Evolutionary conservation across 2,888 invertebrate species (phyloP).

Genomic region (Rhingia campestris): DNA sequence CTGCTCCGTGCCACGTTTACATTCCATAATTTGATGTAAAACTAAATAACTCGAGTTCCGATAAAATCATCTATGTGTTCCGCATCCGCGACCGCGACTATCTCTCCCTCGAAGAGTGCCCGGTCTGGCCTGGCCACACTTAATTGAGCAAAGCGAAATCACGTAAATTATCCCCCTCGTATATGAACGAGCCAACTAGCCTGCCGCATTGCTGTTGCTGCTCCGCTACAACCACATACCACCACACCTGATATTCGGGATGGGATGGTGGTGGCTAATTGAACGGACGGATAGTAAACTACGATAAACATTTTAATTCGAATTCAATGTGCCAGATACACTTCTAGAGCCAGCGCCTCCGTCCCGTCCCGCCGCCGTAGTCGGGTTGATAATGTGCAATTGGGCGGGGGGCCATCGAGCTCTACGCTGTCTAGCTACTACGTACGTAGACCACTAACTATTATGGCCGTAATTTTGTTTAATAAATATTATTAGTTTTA

Average conservation of each 20-base stretch:
- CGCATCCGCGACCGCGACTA: background rate
- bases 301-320: constrained; percentile 74
- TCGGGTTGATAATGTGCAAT: constrained; percentile 12
- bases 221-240: constrained; percentile 55
- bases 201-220: constrained; percentile 28
- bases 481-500: constrained; percentile 75
- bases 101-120: background rate
- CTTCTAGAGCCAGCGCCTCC: constrained; percentile 27
- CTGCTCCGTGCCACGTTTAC: constrained; percentile 68
- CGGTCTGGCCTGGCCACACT: constrained; percentile 44
- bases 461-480: constrained; percentile 72
- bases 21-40: constrained; percentile 73
- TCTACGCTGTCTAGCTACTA: constrained; percentile 1
- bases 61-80: constrained; percentile 65
- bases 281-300: constrained; percentile 73
- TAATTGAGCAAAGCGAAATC: constrained; percentile 72
- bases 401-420: constrained; percentile 26
- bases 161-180: constrained; percentile 66
- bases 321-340: constrained; percentile 73
- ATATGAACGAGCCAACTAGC: constrained; percentile 47
- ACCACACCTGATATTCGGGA: constrained; percentile 68
- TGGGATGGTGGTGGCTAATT: constrained; percentile 67
- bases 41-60: constrained; percentile 67
- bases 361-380: background rate
- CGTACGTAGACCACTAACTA: constrained; percentile 57